Conservation (phyloP, 35 echinoderm and acorn worm species). For the Hemicentrotus pulcherrimus region DNA sequence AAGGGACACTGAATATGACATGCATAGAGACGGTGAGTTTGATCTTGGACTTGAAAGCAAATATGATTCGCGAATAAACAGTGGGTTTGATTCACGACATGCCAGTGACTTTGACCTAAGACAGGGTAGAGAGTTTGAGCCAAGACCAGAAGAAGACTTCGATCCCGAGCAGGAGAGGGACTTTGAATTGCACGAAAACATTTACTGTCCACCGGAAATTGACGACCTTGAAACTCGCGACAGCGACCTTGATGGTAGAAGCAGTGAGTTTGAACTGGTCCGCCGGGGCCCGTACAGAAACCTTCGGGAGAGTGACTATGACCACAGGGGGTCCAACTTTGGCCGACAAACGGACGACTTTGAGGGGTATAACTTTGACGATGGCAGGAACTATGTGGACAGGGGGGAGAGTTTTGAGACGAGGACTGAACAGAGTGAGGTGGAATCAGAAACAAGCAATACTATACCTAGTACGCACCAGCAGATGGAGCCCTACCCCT, state of each 20-base stretch:
- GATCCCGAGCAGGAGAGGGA: background rate
- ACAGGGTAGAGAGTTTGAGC: background rate
- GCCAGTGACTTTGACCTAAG: constrained; percentile 1
- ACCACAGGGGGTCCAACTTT: background rate
- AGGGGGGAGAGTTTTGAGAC: constrained; percentile 63
- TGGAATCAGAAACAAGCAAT: constrained; percentile 54
- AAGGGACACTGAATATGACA: background rate
- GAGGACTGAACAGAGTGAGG: constrained; percentile 55
- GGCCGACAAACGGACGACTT: background rate
- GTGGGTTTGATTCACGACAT: background rate
- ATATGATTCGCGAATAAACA: constrained; percentile 1
- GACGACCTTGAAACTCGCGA: constrained; percentile 38
- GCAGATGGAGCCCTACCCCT: background rate
- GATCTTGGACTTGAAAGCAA: background rate
- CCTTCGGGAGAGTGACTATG: constrained; percentile 24
- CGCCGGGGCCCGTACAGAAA: background rate
- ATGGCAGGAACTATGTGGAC: constrained; percentile 51
- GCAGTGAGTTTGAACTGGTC: constrained; percentile 19
- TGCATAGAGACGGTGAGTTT: background rate
- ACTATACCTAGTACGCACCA: background rate
- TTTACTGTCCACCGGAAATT: constrained; percentile 38
- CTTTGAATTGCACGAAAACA: constrained; percentile 47
- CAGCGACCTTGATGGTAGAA: background rate
- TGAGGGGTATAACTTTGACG: constrained; percentile 53
- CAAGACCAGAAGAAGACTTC: background rate